Evolutionary conservation across 2,888 invertebrate genomes (phyloP).

Genomic region (Arge pagana): DNA sequence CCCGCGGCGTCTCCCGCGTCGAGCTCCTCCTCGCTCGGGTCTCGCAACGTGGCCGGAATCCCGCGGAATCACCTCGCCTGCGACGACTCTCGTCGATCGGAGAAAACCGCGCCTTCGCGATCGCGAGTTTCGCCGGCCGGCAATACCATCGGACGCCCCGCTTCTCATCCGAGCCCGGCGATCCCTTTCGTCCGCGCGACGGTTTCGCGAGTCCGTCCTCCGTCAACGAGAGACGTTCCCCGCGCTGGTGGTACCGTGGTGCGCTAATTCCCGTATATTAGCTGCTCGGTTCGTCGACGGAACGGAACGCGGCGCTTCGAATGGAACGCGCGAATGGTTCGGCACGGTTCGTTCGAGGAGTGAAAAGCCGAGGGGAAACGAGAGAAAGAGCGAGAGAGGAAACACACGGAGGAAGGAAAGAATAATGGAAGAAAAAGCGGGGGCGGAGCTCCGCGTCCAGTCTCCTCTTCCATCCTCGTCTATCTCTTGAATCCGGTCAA

Average conservation of each 20-base stretch:
- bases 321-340: constrained; percentile 23
- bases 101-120: too few species aligned
- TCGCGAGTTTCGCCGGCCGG: background rate
- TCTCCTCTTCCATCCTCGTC: constrained; percentile 51
- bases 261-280: constrained; percentile 16
- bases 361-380: constrained; percentile 23
- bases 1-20: constrained; percentile 3
- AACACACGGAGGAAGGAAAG: constrained; percentile 25
- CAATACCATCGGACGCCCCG: too few species aligned
- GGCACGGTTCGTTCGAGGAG: constrained; percentile 35
- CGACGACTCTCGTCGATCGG: too few species aligned
- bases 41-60: constrained; percentile 12
- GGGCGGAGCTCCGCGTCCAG: constrained; percentile 50
- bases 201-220: too few species aligned
- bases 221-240: background rate
- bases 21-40: background rate
- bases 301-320: constrained; percentile 15
- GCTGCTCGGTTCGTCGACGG: constrained; percentile 13
- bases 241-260: background rate
- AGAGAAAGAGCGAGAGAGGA: constrained; percentile 17
- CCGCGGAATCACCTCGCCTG: too few species aligned
- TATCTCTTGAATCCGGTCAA: constrained; percentile 40
- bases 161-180: too few species aligned
- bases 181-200: too few species aligned
- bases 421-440: constrained; percentile 36